Conservation (phyloP, 1,140 invertebrate species). For the Leptopilina clavipes region DNA sequence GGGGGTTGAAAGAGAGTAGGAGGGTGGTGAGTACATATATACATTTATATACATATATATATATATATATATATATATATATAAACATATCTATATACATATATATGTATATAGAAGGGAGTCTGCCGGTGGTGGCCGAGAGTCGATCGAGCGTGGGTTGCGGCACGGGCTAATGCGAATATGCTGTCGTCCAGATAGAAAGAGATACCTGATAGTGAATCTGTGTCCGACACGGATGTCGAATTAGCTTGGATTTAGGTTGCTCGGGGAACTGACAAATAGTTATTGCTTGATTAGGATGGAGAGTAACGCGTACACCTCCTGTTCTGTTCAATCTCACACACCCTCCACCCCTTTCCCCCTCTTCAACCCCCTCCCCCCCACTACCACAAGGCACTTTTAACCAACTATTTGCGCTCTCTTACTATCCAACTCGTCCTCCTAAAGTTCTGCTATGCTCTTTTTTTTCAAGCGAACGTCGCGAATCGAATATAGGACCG, state of each 20-base stretch:
- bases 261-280: constrained; percentile 75
- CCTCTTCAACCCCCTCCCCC: constrained; percentile 34
- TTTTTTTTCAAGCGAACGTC: no score
- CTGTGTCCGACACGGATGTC: constrained; percentile 76
- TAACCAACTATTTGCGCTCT: no score
- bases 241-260: constrained; percentile 76
- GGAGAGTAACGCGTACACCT: constrained; percentile 65
- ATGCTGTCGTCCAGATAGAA: constrained; percentile 76
- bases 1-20: constrained; percentile 46
- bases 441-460: no score
- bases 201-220: constrained; percentile 76
- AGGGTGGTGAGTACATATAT: not conserved
- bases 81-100: no score
- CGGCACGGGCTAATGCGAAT: constrained; percentile 75
- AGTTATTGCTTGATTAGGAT: constrained; percentile 76
- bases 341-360: constrained; percentile 30
- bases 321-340: constrained; percentile 48
- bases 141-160: constrained; percentile 74
- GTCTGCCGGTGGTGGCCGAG: constrained; percentile 67
- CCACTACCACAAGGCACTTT: no score
- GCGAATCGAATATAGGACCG: no score
- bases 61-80: no score
- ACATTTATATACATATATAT: no score
- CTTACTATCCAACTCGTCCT: no score
- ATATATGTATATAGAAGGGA: constrained; percentile 41